Conservation (phyloP, 2,797 vertebrate genomes). For the Xiphophorus birchmanni region DNA sequence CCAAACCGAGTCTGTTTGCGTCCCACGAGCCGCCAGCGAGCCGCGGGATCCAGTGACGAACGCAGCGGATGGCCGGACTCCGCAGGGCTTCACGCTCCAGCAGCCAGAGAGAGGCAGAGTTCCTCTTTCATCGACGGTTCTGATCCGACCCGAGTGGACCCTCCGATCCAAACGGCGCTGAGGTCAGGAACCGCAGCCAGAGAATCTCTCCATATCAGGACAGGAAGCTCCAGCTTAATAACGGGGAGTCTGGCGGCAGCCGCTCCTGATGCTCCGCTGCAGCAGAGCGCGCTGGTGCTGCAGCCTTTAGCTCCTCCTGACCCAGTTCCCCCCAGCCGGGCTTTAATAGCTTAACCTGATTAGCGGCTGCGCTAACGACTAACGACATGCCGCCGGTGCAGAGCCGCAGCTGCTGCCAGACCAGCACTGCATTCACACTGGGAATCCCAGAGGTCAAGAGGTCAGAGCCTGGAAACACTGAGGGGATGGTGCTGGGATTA, state of each 20-base stretch:
- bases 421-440: too few relatives aligned
- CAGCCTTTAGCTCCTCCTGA: slow-evolving; percentile 71
- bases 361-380: slow-evolving; percentile 64
- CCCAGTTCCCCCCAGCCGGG: slow-evolving; percentile 74
- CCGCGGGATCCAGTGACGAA: slow-evolving; percentile 17
- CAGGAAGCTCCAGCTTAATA: neutral
- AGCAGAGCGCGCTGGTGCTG: slow-evolving; percentile 30
- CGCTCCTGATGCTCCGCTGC: slow-evolving; percentile 22
- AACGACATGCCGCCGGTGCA: slow-evolving; percentile 10
- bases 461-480: neutral
- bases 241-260: neutral
- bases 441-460: too few relatives aligned
- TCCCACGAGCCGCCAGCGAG: neutral
- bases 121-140: slow-evolving; percentile 6
- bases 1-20: neutral
- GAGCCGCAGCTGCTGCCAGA: slow-evolving; percentile 10
- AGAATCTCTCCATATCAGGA: neutral
- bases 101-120: slow-evolving; percentile 30
- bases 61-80: slow-evolving; percentile 34
- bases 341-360: slow-evolving; percentile 84
- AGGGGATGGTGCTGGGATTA: neutral
- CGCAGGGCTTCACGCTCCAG: slow-evolving; percentile 54
- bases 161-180: neutral
- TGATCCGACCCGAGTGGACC: neutral
- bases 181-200: neutral